A percentile compares a stretch with the other conserved stretches of the same genome.
Conservation (phyloP, 2,797 vertebrate species). For the Acrossocheilus wenchowensis region DNA sequence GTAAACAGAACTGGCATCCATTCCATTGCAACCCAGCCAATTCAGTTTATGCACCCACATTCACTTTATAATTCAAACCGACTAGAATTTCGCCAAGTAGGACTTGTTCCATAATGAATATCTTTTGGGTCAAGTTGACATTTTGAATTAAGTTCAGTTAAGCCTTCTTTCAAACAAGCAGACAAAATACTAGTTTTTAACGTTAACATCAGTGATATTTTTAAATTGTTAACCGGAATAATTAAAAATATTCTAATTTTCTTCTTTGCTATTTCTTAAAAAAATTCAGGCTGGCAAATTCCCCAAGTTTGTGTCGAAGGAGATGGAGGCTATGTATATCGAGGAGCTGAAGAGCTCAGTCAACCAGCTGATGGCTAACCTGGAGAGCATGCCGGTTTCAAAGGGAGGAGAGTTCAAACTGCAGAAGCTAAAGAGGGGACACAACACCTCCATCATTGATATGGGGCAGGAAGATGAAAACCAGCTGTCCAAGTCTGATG, state of each 20-base stretch:
- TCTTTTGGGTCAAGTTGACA: not conserved
- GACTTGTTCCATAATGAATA: not conserved
- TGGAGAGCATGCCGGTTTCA: conserved; percentile 98
- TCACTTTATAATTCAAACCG: conserved; percentile 2
- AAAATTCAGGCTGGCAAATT: conserved; percentile 88
- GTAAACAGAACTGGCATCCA: conserved; percentile 10
- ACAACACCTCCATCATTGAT: conserved; percentile 98
- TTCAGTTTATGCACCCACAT: conserved; percentile 24
- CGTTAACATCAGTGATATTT: not conserved
- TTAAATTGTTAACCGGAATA: not conserved
- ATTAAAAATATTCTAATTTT: not conserved
- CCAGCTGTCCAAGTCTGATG: conserved; percentile 96
- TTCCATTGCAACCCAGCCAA: not conserved
- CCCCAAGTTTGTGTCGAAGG: conserved; percentile 92
- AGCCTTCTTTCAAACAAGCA: not conserved
- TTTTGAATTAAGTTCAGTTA: not conserved
- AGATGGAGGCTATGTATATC: conserved; percentile 98
- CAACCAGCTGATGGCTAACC: conserved; percentile 97
- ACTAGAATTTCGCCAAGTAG: conserved; percentile 1
- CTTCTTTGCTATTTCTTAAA: not conserved
- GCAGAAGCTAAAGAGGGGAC: conserved; percentile 96
- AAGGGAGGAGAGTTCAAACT: conserved; percentile 99
- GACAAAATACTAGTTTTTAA: not conserved
- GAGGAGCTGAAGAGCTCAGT: conserved; percentile 96
- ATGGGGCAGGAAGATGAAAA: conserved; percentile 99